These are phyloP conservation scores for Clanis bilineata DNA, from an alignment of 2,888 invertebrate genomes.

Conservation along the genomic window DNA sequence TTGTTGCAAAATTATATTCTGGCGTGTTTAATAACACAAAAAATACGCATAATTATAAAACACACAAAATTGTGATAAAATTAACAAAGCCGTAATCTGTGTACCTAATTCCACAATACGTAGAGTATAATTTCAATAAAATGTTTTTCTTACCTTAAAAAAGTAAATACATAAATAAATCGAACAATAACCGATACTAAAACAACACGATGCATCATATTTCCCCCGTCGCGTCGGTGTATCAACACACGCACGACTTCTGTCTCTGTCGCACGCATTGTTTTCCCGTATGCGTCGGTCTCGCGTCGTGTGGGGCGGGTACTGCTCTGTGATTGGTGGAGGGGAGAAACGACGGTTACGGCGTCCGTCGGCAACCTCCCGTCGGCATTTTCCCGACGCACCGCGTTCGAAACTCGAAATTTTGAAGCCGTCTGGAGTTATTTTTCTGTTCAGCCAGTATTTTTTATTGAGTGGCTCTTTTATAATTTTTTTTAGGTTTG, in stretches of 20 bases:
- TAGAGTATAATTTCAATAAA: conserved; percentile 33
- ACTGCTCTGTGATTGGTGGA: conserved; percentile 69
- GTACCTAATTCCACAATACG: conserved; percentile 16
- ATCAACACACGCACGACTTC: conserved; percentile 22
- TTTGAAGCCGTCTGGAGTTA: conserved; percentile 25
- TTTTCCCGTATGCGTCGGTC: conserved; percentile 50
- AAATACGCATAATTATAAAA: no score
- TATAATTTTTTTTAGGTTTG: neutral
- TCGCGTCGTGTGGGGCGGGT: conserved; percentile 64
- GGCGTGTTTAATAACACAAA: no score
- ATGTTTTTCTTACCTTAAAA: conserved; percentile 58
- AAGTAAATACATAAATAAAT: conserved; percentile 58
- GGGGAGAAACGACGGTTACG: conserved; percentile 61
- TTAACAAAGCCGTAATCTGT: neutral
- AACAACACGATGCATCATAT: conserved; percentile 80
- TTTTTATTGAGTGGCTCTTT: conserved; percentile 7
- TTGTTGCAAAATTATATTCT: neutral
- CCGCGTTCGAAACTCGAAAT: conserved; percentile 63
- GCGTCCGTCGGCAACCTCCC: conserved; percentile 69
- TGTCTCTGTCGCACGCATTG: conserved; percentile 53
- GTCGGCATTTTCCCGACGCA: conserved; percentile 79
- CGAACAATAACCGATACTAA: conserved; percentile 75
- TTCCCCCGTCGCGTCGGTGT: conserved; percentile 67
- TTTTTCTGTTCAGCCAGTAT: conserved; percentile 25
- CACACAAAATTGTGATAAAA: neutral